Conservation (phyloP, 2,888 invertebrate genomes). For the Morpho helenor region DNA sequence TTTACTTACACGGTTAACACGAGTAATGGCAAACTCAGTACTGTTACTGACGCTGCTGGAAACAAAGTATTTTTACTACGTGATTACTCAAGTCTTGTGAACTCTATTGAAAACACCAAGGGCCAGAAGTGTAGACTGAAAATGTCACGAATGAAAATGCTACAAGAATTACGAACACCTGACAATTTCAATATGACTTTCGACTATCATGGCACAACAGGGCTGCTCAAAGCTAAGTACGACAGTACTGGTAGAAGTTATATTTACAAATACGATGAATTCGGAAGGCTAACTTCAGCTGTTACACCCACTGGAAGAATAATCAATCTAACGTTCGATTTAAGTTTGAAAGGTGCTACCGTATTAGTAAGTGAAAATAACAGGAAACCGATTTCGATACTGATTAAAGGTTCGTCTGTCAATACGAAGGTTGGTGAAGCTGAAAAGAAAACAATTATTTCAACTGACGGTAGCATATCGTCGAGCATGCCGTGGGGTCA, state of each 20-base stretch:
- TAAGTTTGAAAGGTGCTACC: conserved; percentile 94
- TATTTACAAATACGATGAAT: conserved; percentile 96
- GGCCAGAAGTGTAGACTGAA: conserved; percentile 93
- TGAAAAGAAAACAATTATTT: conserved; percentile 88
- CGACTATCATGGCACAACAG: conserved; percentile 94
- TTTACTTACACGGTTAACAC: conserved; percentile 98
- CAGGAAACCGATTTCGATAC: conserved; percentile 89
- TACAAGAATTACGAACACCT: conserved; percentile 93
- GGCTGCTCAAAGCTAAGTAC: conserved; percentile 91
- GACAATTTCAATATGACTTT: conserved; percentile 97
- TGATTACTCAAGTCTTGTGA: conserved; percentile 92
- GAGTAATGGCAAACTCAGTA: conserved; percentile 95
- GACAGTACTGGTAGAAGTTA: conserved; percentile 94
- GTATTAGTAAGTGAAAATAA: conserved; percentile 91
- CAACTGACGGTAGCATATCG: conserved; percentile 90
- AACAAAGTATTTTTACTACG: conserved; percentile 91
- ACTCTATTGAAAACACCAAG: conserved; percentile 96
- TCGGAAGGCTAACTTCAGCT: conserved; percentile 93
- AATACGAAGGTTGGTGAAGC: conserved; percentile 90
- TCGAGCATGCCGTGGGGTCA: conserved; percentile 93
- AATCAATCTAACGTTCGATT: conserved; percentile 91
- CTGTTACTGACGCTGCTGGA: conserved; percentile 95
- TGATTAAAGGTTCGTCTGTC: conserved; percentile 93
- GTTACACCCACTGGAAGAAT: conserved; percentile 97
- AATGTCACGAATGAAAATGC: conserved; percentile 95